Base-by-base conservation (phyloP, 2,888 invertebrate species). In the Hypercompe scribonia region DNA sequence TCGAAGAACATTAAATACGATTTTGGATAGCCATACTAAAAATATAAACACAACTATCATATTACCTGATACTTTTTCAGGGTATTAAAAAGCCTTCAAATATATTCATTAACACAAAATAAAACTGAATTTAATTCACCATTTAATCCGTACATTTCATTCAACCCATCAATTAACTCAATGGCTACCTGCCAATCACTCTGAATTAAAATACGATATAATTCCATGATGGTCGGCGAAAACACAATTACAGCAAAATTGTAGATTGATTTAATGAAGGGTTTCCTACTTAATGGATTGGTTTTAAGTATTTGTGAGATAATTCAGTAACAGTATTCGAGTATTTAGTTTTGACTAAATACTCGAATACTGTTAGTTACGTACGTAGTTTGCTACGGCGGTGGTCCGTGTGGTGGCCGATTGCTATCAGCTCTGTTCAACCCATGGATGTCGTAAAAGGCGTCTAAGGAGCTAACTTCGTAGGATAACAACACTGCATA, bases 111-210 rank as follows among this genome's bases (percentile, higher is more conserved):
- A 21, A 10, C 31, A 42, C 18, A 65, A 42, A 42, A 65, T 65
- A 42, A 65, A 65, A 46, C 31, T 28, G n/a, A 3, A 21, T 31
- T 46, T 21, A 31, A 46, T 31, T 33, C 7, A 33, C 64, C 68
- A 24, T 61, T 73, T 73, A 76, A 80, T 80, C 71, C 76, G 58
- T 73, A 71, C 75, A 71, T 68, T 66, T 82, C 78, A 81, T 71
- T 75, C 73, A 66, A 76, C 76, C 83, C 75, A 68, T 83, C 79
- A 81, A 82, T 83, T 81, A 78, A 78, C 72, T 78, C 74, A 75
- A 74, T 82, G 74, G 68, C n/a, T 75, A 65, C 36, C 77, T 80
- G 79, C 81, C 82, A 75, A 33, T 68, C 64, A 68, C 33, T 24
- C 69, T 64, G 68, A 68, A 74, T 77, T 74, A 72, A 82, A 72